Evolutionary conservation across 2,888 invertebrate species (phyloP).

Genomic region (Trissoscelio sp.): DNA sequence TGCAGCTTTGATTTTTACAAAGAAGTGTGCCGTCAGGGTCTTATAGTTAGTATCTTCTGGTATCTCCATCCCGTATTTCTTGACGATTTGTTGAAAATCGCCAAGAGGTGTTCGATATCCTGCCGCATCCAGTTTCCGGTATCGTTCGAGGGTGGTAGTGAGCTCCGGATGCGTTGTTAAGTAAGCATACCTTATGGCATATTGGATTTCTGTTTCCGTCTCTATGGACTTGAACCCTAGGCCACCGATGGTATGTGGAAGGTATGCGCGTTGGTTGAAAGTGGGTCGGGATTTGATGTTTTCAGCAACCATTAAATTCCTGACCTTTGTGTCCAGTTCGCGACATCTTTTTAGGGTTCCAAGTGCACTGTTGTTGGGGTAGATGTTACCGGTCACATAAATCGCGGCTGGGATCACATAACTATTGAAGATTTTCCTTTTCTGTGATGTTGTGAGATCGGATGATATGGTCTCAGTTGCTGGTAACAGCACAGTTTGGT

Average conservation of each 20-base stretch:
- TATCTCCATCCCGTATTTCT: no score
- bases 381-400: not conserved
- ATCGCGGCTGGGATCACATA: constrained; percentile 5
- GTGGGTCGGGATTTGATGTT: constrained; percentile 11
- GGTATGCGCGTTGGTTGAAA: not conserved
- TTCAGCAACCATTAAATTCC: not conserved
- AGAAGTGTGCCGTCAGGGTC: no score
- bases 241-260: constrained; percentile 14
- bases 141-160: not conserved
- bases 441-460: constrained; percentile 1
- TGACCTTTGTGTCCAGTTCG: not conserved
- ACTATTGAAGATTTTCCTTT: not conserved
- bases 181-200: constrained; percentile 4
- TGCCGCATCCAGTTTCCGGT: not conserved
- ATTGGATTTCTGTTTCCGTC: constrained; percentile 2
- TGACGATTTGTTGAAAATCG: not conserved
- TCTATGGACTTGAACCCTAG: constrained; percentile 11
- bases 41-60: no score
- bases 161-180: not conserved
- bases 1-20: not conserved
- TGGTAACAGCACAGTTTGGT: not conserved
- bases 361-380: not conserved
- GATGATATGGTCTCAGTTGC: not conserved
- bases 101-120: constrained; percentile 9
- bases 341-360: constrained; percentile 12